A percentile compares a stretch with the other conserved stretches of the same genome.
phyloP scores from a whole-genome alignment of 2,888 invertebrate genomes.

The Fragum sueziense region DNA sequence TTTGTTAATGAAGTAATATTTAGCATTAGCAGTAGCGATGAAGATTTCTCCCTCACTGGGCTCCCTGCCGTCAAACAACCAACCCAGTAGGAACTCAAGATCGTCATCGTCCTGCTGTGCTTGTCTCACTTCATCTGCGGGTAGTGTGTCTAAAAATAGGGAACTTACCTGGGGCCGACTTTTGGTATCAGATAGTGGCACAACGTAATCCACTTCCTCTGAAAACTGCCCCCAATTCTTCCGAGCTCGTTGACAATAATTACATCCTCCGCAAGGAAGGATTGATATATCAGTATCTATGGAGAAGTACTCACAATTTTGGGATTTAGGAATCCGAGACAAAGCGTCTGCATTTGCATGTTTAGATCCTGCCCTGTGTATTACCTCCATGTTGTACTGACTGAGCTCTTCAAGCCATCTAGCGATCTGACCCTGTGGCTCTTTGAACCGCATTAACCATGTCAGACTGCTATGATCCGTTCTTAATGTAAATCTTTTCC shows the following conservation, averaged over 20 bases:
- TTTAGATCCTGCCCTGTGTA: too few species aligned
- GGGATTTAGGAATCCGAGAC: too few species aligned
- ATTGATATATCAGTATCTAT: too few species aligned
- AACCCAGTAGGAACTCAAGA: too few species aligned
- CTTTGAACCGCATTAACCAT: slow-evolving; percentile 20
- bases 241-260: slow-evolving; percentile 1
- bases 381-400: too few species aligned
- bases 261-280: slow-evolving; percentile 2
- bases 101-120: too few species aligned
- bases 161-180: slow-evolving; percentile 1
- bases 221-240: neutral
- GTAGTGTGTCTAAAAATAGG: neutral
- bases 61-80: too few species aligned
- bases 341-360: too few species aligned
- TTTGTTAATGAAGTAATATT: slow-evolving; percentile 17
- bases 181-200: neutral
- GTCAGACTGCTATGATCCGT: slow-evolving; percentile 45
- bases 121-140: too few species aligned
- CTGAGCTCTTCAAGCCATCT: too few species aligned
- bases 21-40: neutral
- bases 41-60: too few species aligned
- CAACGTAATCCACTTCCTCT: neutral
- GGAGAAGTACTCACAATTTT: too few species aligned
- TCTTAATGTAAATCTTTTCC: slow-evolving; percentile 22
- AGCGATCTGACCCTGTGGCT: slow-evolving; percentile 47